Base-by-base conservation (phyloP, 2,113 vertebrate genomes). In the Danionella cerebrum region DNA sequence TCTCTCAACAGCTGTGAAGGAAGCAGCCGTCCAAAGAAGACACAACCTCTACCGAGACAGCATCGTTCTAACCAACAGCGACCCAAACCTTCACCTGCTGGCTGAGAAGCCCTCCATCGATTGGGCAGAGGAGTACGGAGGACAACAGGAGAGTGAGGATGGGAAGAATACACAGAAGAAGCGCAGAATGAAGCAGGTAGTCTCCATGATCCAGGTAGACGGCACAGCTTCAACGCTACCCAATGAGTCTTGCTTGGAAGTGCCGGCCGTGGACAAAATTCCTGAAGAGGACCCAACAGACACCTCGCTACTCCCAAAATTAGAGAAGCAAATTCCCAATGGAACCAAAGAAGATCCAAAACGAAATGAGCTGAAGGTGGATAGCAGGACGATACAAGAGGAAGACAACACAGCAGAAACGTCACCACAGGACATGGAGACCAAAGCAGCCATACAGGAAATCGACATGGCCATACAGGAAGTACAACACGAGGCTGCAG, bases 11-110 rank as follows among this genome's bases (percentile, higher is more conserved):
- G 95, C 94, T 0, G 95, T 98, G 82, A 98, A 97, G 79, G 95
- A 97, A 75, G 95, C 93, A 0, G 95, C 95, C 0, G 90, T 96
- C 60, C 95, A 98, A 85, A 81, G 94, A 58, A 95, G 90, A 71
- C 95, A 98, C 84, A 97, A 98, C 84, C 87, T 98, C 27, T 98
- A 91, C 80, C 82, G 95, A 1, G 95, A 98, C 87, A 98, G 95
- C 84, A 86, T 98, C 7, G 94, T 97, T 21, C 82, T 98, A 79
- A 89, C 91, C 81, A 93, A 90, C 87, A 97, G 95, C 0, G 95
- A 98, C 79, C 93, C 94, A 75, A 96, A 90, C 83, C 89, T 98
- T 55, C 93, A 93, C 72, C 86, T 97, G 5, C 87, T 98, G 42
- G 92, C 83, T 0, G 94, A 94, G 64, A 90, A 84, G 0, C 18